These are phyloP conservation scores for Chelon auratus DNA, from an alignment of 2,797 vertebrate species.

Conservation along the genomic window DNA sequence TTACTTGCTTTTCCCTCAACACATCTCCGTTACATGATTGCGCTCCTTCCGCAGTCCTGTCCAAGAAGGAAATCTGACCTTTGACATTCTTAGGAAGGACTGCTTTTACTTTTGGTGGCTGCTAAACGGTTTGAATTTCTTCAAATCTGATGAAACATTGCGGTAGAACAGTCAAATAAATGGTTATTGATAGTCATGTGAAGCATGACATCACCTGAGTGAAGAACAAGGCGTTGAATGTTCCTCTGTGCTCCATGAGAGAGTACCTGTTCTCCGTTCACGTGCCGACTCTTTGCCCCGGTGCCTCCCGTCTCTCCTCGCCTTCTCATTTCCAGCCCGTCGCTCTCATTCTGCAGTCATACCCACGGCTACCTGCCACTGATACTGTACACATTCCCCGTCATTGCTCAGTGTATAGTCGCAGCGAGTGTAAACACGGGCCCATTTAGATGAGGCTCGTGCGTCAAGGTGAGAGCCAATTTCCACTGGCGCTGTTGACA, in stretches of 20 bases:
- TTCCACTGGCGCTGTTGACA: constrained; percentile 67
- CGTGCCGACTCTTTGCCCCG: background rate
- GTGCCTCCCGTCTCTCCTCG: constrained; percentile 55
- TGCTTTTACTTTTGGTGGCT: background rate
- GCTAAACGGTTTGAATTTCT: background rate
- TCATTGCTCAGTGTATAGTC: constrained; percentile 34
- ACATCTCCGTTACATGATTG: constrained; percentile 42
- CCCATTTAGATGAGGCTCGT: constrained; percentile 50
- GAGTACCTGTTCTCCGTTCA: constrained; percentile 6
- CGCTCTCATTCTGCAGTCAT: constrained; percentile 6
- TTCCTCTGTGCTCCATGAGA: background rate
- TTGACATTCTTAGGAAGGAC: constrained; percentile 10
- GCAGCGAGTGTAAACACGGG: constrained; percentile 59
- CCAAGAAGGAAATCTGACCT: constrained; percentile 35
- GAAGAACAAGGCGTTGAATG: constrained; percentile 21
- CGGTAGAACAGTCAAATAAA: background rate
- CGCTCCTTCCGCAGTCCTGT: constrained; percentile 16
- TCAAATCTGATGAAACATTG: background rate
- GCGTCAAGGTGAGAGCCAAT: constrained; percentile 57
- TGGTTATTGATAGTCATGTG: background rate
- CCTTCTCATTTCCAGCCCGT: constrained; percentile 51
- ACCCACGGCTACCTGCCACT: constrained; percentile 34
- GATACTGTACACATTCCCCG: constrained; percentile 40
- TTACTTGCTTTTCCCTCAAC: constrained; percentile 17
- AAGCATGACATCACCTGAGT: constrained; percentile 15